Conservation (phyloP, 2,113 vertebrate genomes). For the Pterocles gutturalis region DNA sequence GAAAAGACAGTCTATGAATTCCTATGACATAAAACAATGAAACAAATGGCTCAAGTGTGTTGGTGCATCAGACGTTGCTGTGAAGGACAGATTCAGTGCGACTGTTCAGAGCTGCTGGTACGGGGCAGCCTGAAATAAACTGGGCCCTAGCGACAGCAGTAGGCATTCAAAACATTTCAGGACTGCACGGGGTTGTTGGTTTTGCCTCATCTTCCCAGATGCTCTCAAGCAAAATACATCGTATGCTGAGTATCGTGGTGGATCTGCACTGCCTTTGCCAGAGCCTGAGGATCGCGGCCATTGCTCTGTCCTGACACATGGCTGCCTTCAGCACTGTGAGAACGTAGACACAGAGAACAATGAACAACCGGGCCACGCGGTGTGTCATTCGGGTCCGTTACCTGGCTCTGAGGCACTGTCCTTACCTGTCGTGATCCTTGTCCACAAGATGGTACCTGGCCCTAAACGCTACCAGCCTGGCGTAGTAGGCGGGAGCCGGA, state of each 20-base stretch:
- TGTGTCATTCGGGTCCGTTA: rapidly evolving
- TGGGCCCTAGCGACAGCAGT: constrained; percentile 50
- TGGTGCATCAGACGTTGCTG: constrained; percentile 83
- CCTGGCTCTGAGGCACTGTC: not conserved
- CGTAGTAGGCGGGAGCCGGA: constrained; percentile 96
- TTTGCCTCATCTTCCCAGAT: constrained; percentile 49
- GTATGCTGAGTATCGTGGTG: constrained; percentile 99
- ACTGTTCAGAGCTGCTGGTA: constrained; percentile 88
- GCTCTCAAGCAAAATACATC: constrained; percentile 97
- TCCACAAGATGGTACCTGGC: constrained; percentile 98
- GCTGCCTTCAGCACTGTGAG: constrained; percentile 94
- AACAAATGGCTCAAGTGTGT: constrained; percentile 92
- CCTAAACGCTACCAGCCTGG: constrained; percentile 94
- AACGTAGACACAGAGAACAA: not conserved
- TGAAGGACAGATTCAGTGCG: constrained; percentile 82
- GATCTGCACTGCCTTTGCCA: constrained; percentile 99
- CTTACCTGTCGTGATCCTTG: constrained; percentile 98
- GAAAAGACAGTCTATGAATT: constrained; percentile 81
- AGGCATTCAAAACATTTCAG: constrained; percentile 70
- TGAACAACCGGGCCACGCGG: not conserved
- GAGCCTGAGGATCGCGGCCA: constrained; percentile 93
- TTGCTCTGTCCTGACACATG: constrained; percentile 98
- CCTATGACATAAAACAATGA: constrained; percentile 75
- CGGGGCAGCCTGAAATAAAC: constrained; percentile 79
- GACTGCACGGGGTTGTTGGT: constrained; percentile 59